Evolutionary conservation across 2,888 invertebrate species (phyloP).

Genomic region (Julus scandinavius): DNA sequence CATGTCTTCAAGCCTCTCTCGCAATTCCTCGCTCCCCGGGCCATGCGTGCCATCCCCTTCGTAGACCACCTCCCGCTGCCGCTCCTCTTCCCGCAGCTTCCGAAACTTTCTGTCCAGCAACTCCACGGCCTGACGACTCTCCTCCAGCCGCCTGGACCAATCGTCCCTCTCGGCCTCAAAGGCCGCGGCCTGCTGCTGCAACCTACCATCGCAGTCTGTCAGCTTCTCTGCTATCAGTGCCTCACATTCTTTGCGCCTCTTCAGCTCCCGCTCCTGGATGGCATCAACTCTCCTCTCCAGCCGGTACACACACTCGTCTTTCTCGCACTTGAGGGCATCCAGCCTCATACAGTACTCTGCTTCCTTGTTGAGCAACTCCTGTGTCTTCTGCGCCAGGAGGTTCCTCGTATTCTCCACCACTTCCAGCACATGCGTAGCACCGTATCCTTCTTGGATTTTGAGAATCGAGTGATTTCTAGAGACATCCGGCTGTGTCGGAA

Average conservation of each 20-base stretch:
- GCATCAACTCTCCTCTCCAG: conserved; percentile 53
- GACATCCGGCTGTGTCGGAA: background rate
- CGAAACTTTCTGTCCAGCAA: background rate
- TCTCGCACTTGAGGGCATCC: conserved; percentile 57
- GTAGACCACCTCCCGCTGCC: background rate
- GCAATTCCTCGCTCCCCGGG: background rate
- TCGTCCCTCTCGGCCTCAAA: conserved; percentile 39
- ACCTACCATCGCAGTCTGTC: background rate
- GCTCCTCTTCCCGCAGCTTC: background rate
- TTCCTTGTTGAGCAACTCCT: conserved; percentile 53
- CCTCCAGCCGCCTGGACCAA: background rate
- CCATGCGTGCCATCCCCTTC: background rate
- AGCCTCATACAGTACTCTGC: conserved; percentile 55
- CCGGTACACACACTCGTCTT: conserved; percentile 53
- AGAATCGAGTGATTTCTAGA: background rate
- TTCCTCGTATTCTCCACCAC: background rate
- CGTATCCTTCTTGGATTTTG: background rate
- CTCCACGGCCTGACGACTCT: background rate
- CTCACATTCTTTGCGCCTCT: conserved; percentile 37
- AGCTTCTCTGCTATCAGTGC: background rate
- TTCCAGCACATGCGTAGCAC: background rate
- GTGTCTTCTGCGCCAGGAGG: background rate
- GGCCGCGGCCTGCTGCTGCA: background rate
- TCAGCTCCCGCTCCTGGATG: conserved; percentile 44
- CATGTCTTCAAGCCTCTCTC: background rate